phyloP scores from a whole-genome alignment of 2,797 vertebrate genomes.

The Natrix natrix region DNA sequence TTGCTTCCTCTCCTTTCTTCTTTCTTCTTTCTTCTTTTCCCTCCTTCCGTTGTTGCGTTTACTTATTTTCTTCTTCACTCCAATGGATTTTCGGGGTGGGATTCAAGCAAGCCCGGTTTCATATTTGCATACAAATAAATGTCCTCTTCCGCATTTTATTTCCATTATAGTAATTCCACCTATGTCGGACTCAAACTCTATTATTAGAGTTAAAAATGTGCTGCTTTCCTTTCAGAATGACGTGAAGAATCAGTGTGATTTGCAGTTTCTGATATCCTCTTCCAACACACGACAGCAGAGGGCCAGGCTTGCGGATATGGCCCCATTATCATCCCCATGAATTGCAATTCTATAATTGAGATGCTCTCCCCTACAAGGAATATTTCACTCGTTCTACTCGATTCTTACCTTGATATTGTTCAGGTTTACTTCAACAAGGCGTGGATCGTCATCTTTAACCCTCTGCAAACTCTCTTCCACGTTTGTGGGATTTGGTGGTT shows the following conservation, averaged over 20 bases:
- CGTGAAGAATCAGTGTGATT: neutral
- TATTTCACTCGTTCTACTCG: neutral
- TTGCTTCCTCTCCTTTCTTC: no score
- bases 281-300: neutral
- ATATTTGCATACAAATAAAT: no score
- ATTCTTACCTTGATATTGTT: slow-evolving; percentile 96
- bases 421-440: slow-evolving; percentile 90
- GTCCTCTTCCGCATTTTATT: no score
- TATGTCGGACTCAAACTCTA: neutral
- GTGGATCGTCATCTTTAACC: slow-evolving; percentile 87
- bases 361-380: neutral
- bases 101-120: no score
- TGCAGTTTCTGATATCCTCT: neutral
- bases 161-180: no score
- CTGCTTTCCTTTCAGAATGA: neutral
- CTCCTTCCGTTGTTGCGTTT: no score
- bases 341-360: neutral
- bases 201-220: neutral
- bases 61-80: no score
- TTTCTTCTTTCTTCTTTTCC: no score
- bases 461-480: slow-evolving; percentile 92
- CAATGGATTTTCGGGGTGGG: no score
- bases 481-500: slow-evolving; percentile 96
- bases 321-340: neutral
- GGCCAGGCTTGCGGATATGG: neutral